These are phyloP conservation scores for Dipodomys merriami DNA, from an alignment of 2,113 vertebrate species.

Conservation along the genomic window DNA sequence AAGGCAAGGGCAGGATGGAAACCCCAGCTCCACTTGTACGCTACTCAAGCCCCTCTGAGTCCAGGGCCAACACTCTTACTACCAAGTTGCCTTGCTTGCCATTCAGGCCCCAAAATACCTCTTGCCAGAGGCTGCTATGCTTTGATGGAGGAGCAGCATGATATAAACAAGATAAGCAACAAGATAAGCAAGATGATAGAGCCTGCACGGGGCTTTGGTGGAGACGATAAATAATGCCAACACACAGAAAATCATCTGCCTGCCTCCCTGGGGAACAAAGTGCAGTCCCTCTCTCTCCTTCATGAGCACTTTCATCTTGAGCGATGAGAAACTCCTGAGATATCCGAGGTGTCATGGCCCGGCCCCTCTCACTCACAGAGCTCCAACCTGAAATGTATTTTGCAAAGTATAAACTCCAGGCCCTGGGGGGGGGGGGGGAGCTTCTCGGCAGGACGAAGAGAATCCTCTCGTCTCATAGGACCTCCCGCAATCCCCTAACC, in stretches of 20 bases:
- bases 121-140: background rate
- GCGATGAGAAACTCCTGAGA: background rate
- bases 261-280: background rate
- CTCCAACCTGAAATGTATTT: background rate
- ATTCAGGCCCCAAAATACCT: background rate
- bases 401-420: background rate
- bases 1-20: background rate
- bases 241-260: background rate
- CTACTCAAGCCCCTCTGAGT: background rate
- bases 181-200: background rate
- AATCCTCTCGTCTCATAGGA: background rate
- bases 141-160: fast-evolving
- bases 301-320: background rate
- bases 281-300: background rate
- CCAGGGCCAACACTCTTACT: background rate
- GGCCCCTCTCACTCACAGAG: fast-evolving
- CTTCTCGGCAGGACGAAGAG: background rate
- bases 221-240: background rate
- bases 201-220: background rate
- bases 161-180: background rate
- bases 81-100: background rate
- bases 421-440: background rate
- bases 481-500: background rate
- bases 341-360: fast-evolving
- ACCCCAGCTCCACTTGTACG: background rate